A percentile compares a stretch with the other conserved stretches of the same genome.
phyloP scores from a whole-genome alignment of 1,140 invertebrate genomes.

The Nasonia giraulti region DNA sequence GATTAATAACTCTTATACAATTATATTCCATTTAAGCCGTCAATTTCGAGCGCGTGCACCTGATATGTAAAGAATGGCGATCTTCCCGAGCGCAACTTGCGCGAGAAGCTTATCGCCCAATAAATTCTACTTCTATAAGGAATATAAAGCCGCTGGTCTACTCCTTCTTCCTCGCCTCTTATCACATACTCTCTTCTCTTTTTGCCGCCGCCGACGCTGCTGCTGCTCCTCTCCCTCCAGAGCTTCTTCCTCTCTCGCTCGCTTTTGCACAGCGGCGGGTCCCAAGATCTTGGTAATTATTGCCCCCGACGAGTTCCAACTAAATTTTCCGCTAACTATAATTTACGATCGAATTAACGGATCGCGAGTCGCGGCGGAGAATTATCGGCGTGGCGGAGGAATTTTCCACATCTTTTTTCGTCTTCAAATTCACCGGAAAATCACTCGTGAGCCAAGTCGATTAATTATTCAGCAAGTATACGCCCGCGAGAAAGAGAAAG shows the following conservation, averaged over 20 bases:
- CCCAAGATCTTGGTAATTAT: constrained; percentile 65
- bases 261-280: constrained; percentile 44
- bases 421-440: constrained; percentile 16
- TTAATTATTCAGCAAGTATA: background rate
- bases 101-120: constrained; percentile 65
- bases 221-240: background rate
- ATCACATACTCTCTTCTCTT: background rate
- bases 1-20: constrained; percentile 28
- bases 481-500: too few relatives aligned
- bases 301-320: constrained; percentile 61
- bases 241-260: background rate
- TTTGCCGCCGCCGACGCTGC: background rate
- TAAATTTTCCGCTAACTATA: constrained; percentile 67
- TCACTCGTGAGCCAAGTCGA: background rate
- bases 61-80: constrained; percentile 63
- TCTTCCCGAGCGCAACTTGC: constrained; percentile 54
- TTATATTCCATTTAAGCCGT: constrained; percentile 50
- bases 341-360: constrained; percentile 71
- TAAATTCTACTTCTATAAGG: constrained; percentile 65
- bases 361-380: constrained; percentile 53
- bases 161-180: constrained; percentile 38
- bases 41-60: constrained; percentile 57
- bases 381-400: background rate
- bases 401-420: background rate
- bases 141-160: constrained; percentile 52